Evolutionary conservation across 2,797 vertebrate genomes (phyloP), one percentile per base, ranked within the genome.

Genomic region (Hyperoplus immaculatus): DNA sequence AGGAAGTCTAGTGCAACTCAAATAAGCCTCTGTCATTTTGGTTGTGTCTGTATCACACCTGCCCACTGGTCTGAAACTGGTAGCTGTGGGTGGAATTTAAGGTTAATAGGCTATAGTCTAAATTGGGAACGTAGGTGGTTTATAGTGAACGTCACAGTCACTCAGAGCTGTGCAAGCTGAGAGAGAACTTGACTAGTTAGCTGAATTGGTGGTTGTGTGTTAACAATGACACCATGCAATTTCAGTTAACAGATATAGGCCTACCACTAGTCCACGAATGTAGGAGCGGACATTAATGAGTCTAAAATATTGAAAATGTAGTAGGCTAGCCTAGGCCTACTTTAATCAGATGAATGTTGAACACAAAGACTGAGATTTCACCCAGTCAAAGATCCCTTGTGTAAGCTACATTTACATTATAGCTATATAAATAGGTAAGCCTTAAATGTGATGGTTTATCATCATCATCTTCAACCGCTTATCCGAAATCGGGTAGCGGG

Each of bases 21-120:
- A 82, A 87, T 75, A 83, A 80, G 59, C 55, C 57, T 61, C 21
- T 92, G 85, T 82, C 89, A 91, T 94, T 93, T 92, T 78, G 74
- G 51, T 81, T 84, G 45, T 66, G 50, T 81, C 76, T 84, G 72
- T 84, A 62, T 82, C 81, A 82, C 82, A 87, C 82, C 92, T 83
- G 85, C 95, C 94, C 89, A 94, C 92, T 80, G 70, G 53, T 87
- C 82, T 85, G 87, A 94, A 91, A 94, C 87, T 78, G 72, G 72
- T 82, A 85, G 36, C 59, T 59, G 89, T 93, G 90, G 92, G 90
- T 90, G 92, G 86, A 80, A 81, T 75, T 70, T 41, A 16, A 78
- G 67, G 69, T 89, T 72, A 83, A 81, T 78, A n/a, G 41, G 68
- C 53, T 39, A 84, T 39, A 84, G 29, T 82, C 92, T 93, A 94